Evolutionary conservation across 2,113 vertebrate genomes (phyloP), one percentile per base, ranked within the genome.

Genomic region (Upupa epops): DNA sequence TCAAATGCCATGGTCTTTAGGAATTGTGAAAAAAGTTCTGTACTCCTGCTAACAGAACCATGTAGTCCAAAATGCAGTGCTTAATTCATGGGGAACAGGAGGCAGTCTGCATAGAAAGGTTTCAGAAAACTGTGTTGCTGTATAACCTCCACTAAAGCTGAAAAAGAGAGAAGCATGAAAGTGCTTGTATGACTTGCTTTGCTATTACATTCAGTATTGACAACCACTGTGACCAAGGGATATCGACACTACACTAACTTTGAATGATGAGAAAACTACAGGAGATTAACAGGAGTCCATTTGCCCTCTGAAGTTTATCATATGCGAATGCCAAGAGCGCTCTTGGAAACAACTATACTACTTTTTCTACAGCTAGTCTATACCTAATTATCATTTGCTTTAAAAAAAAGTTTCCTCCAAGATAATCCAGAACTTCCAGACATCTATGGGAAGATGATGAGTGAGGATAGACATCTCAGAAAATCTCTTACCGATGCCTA

Each of bases 41-140:
- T 74, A 0, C 19, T 68, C 37, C 59, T 94, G 68, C 37, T 84
- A 77, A 42, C 42, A 66, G 45, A 91, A 74, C 7, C 1, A 0
- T 13, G 29, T n/a, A 65, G 37, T 71, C 60, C 61, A 48, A 71
- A 73, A n/a, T 1, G 3, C 20, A 26, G 40, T 34, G 81, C 65
- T 74, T 19, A 59, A 3, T 48, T 78, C 34, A 60, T 24, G 48
- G 70, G 25, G 73, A 78, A 84, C 10, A 72, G 40, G 54, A 89
- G 49, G 17, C 58, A 64, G 52, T 52, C 54, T 55, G n/a, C 37
- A 26, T 31, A 40, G 77, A 84, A 73, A 58, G 58, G 11, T 86
- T 88, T 36, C 72, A 92, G 40, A 86, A 86, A 86, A 77, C 69
- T 88, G 63, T 70, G 76, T 28, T 80, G 46, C 66, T 86, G 55